phyloP scores from a whole-genome alignment of 2,888 invertebrate genomes.

The Lasioglossum morio region DNA sequence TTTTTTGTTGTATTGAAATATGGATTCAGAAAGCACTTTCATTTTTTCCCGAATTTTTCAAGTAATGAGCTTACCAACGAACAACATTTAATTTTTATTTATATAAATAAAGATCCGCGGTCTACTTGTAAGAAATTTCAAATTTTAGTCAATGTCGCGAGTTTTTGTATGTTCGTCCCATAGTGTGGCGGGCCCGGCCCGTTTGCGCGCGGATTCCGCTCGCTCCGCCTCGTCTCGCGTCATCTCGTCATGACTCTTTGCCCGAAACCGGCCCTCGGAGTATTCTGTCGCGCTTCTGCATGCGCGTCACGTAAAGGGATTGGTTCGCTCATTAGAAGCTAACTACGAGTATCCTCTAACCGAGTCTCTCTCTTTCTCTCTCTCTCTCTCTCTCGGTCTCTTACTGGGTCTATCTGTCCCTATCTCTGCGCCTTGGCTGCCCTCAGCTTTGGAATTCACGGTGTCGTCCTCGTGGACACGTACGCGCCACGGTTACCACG shows the following conservation, averaged over 20 bases:
- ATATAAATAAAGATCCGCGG: no score
- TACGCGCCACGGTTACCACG: constrained; percentile 25
- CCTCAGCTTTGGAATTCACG: constrained; percentile 62
- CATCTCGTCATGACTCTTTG: constrained; percentile 27
- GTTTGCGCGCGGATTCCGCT: background rate
- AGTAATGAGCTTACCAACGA: no score
- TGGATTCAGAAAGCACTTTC: no score
- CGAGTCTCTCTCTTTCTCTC: constrained; percentile 40
- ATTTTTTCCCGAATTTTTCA: no score
- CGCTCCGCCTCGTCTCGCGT: background rate
- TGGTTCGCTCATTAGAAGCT: constrained; percentile 74
- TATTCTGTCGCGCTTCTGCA: constrained; percentile 49
- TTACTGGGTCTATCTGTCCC: background rate
- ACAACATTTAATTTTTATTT: no score
- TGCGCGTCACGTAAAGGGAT: constrained; percentile 74
- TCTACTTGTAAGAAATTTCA: no score
- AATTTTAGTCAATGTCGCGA: no score
- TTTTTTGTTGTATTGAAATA: no score
- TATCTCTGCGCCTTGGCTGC: constrained; percentile 34
- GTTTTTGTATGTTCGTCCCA: no score
- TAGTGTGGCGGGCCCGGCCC: no score
- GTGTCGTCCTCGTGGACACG: constrained; percentile 28
- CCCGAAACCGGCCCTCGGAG: background rate
- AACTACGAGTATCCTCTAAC: constrained; percentile 68
- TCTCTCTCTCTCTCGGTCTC: no score